These are phyloP conservation scores for Streblospio benedicti DNA, from an alignment of 1,140 invertebrate species.

Conservation along the genomic window DNA sequence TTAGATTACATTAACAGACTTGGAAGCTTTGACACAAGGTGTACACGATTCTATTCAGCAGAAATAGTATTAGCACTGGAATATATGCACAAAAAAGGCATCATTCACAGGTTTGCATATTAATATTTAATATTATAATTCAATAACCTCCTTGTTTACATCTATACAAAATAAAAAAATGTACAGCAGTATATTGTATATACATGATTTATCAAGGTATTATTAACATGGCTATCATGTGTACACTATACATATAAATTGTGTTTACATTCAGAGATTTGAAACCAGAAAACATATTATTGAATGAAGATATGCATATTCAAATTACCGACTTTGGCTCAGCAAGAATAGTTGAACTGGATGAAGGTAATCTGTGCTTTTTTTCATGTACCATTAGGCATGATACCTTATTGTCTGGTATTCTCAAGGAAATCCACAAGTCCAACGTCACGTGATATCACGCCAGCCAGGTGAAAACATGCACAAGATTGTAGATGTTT, in stretches of 20 bases:
- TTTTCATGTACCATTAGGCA: not conserved
- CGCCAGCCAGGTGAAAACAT: too few species aligned
- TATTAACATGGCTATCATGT: too few species aligned
- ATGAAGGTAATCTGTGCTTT: slow-evolving; percentile 10
- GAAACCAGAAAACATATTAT: slow-evolving; percentile 58
- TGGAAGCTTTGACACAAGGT: slow-evolving; percentile 78
- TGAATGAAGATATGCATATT: slow-evolving; percentile 90
- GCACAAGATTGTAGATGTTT: too few species aligned
- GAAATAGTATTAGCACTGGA: slow-evolving; percentile 87
- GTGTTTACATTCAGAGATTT: too few species aligned
- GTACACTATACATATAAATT: too few species aligned
- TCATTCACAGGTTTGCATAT: slow-evolving; percentile 71
- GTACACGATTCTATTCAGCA: slow-evolving; percentile 84
- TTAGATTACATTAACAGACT: slow-evolving; percentile 83
- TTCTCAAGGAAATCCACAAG: not conserved
- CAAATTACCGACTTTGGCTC: slow-evolving; percentile 96
- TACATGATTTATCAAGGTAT: too few species aligned
- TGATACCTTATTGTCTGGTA: not conserved
- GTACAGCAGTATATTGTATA: too few species aligned
- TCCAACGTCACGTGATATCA: too few species aligned
- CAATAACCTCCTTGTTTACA: not conserved
- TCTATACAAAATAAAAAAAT: not conserved
- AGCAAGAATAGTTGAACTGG: slow-evolving; percentile 68
- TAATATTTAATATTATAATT: not conserved
- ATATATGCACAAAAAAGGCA: slow-evolving; percentile 77